Conservation (phyloP, 2,888 invertebrate genomes). For the Dysmachus trigonus region DNA sequence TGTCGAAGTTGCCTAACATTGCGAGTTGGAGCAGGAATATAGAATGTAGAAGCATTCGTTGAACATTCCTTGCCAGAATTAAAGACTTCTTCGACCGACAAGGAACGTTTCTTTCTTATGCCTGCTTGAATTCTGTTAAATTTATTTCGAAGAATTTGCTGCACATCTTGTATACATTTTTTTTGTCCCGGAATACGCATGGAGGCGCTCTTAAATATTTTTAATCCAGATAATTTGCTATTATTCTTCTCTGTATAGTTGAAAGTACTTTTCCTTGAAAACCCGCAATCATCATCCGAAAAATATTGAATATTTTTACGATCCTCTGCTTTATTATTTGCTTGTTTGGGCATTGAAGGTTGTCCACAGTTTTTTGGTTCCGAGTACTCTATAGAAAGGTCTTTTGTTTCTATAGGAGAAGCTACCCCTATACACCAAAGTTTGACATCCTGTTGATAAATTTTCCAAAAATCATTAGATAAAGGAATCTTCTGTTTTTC, state of each 20-base stretch:
- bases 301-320: conserved; percentile 46
- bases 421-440: conserved; percentile 41
- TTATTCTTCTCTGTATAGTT: conserved; percentile 27
- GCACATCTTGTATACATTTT: conserved; percentile 72
- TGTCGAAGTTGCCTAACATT: conserved; percentile 53
- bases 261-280: background rate
- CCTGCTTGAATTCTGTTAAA: conserved; percentile 77
- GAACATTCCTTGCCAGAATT: conserved; percentile 62
- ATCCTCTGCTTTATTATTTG: background rate
- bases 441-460: conserved; percentile 46
- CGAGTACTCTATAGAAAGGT: background rate
- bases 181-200: conserved; percentile 58
- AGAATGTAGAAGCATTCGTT: conserved; percentile 65
- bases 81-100: conserved; percentile 76
- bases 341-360: conserved; percentile 35
- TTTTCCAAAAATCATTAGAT: conserved; percentile 48
- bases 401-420: background rate
- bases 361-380: conserved; percentile 2
- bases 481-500: conserved; percentile 45
- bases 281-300: conserved; percentile 33
- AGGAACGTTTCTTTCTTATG: conserved; percentile 71
- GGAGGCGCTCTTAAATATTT: conserved; percentile 51
- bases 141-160: conserved; percentile 69
- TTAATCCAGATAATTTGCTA: conserved; percentile 47
- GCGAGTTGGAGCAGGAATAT: conserved; percentile 72